Conservation (phyloP, 2,113 vertebrate species). For the Gadus macrocephalus region DNA sequence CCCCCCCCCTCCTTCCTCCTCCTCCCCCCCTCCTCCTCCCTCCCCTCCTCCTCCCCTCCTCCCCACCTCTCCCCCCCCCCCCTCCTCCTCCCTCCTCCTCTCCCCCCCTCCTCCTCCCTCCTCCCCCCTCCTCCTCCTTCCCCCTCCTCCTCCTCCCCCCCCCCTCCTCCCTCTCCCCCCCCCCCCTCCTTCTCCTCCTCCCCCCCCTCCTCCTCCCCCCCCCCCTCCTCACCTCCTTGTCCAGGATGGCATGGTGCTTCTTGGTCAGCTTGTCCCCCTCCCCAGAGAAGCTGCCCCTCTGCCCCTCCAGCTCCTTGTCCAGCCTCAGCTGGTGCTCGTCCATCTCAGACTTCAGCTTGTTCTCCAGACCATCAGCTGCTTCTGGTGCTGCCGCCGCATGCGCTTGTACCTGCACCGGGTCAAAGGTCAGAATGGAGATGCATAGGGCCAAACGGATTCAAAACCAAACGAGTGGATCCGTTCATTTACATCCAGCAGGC, state of each 20-base stretch:
- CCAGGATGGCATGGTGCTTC: conserved; percentile 81
- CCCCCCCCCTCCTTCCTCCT: conserved; percentile 54
- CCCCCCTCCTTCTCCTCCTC: too few relatives aligned
- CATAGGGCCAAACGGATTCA: too few relatives aligned
- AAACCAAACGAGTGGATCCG: too few relatives aligned
- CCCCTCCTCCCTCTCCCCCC: conserved; percentile 63
- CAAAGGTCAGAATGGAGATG: background rate
- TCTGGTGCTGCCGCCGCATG: conserved; percentile 90
- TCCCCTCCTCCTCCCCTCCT: conserved; percentile 74
- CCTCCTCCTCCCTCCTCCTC: conserved; percentile 72
- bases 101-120: too few relatives aligned
- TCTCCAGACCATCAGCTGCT: conserved; percentile 87
- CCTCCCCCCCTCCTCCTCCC: too few relatives aligned
- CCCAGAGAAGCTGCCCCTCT: conserved; percentile 81
- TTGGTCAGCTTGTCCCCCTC: conserved; percentile 84
- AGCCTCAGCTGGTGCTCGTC: conserved; percentile 86
- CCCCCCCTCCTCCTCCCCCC: too few relatives aligned
- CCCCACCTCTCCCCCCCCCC: conserved; percentile 18
- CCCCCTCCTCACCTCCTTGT: conserved; percentile 77
- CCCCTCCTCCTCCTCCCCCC: conserved; percentile 67
- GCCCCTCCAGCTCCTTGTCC: conserved; percentile 87
- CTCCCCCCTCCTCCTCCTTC: too few relatives aligned
- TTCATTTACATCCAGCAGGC: background rate
- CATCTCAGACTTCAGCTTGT: conserved; percentile 82
- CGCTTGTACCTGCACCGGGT: conserved; percentile 76